Evolutionary conservation across 2,113 vertebrate species (phyloP), one percentile per base, ranked within the genome.

Genomic region (Pica pica): DNA sequence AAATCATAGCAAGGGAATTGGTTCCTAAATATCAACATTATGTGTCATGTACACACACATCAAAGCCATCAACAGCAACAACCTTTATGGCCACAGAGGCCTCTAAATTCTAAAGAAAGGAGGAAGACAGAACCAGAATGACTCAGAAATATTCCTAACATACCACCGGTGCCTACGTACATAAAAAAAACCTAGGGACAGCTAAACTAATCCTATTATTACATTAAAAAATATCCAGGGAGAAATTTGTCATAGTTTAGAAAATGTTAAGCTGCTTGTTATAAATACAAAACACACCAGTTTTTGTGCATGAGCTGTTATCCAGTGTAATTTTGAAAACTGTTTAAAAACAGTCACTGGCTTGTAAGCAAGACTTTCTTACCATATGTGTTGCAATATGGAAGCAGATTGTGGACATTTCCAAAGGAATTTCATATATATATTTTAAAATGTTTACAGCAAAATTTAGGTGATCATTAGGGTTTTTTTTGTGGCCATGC

Each of bases 261-360:
- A 79, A 86, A 89, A 95, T 60, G 87, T 68, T 86, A 94, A 91
- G 65, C 41, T 77, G 19, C 31, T 89, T 92, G 52, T 83, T 96
- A 92, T 64, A 92, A 91, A 87, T 55, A 90, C 59, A 92, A 95
- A 83, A 16, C 39, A 52, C 28, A 74, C 6, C 30, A 19, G 55
- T 27, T 89, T 75, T 71, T 83, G 76, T 83, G 55, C 41, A 52
- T 23, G 60, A 92, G 80, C 56, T 90, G 55, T 78, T 89, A 89
- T 37, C 60, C 57, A 19, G 42, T 81, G 90, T 64, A 60, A 68
- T 75, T 94, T 3, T 81, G 76, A 88, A 92, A 92, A 70, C 39
- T 87, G 90, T 93, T 96, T 94, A 89, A 90, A 95, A 96, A 92
- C 85, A 88, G 83, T 56, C 77, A 65, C 21, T 90, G 59, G 76